Evolutionary conservation across 2,797 vertebrate species (phyloP).

Genomic region (Phataginus tricuspis): DNA sequence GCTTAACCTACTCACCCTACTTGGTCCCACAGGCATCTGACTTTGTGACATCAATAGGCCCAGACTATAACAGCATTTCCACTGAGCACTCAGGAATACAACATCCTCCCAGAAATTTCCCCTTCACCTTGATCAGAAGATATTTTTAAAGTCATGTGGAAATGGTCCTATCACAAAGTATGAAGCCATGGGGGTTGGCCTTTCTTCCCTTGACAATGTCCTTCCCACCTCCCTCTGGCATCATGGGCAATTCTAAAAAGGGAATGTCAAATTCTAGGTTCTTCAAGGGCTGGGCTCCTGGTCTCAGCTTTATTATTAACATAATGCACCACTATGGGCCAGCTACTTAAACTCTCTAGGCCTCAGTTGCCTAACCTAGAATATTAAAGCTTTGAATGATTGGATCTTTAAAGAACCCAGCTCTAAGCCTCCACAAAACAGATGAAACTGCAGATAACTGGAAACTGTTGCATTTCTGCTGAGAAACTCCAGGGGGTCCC

Average conservation of each 20-base stretch:
- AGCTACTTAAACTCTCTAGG: slow-evolving; percentile 5
- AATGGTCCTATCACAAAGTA: background rate
- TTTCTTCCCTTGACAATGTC: background rate
- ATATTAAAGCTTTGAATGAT: background rate
- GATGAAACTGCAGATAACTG: background rate
- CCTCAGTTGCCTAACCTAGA: background rate
- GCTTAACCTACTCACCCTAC: background rate
- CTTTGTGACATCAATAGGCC: background rate
- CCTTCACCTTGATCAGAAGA: background rate
- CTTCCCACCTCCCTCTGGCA: background rate
- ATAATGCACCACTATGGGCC: background rate
- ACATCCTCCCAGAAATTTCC: background rate
- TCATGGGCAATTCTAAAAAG: background rate
- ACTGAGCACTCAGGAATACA: background rate
- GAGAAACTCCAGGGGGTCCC: background rate
- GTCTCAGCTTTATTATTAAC: background rate
- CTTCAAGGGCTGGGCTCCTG: background rate
- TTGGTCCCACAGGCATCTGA: background rate
- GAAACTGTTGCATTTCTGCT: background rate
- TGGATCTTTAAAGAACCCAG: background rate
- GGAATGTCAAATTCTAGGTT: background rate
- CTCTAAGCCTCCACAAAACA: background rate
- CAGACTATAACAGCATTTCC: background rate
- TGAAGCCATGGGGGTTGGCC: background rate
- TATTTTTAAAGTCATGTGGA: slow-evolving; percentile 11